A percentile compares a stretch with the other conserved stretches of the same genome.
Evolutionary conservation across 2,113 vertebrate genomes (phyloP).

Genomic region (Electrona antarctica): DNA sequence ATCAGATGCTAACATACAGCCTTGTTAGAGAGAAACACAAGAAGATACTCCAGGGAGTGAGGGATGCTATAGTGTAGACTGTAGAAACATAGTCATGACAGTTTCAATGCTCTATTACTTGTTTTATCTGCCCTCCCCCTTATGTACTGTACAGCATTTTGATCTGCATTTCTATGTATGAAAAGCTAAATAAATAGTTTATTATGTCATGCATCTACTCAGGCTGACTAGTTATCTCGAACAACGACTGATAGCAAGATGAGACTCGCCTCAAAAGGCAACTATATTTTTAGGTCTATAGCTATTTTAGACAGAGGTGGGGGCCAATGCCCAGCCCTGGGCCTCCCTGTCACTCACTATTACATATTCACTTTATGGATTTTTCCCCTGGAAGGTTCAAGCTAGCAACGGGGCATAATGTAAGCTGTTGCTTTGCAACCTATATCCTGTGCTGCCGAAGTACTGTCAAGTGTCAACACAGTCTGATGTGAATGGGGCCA

Average conservation of each 20-base stretch:
- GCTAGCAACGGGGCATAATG: conserved; percentile 7
- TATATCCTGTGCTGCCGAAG: conserved; percentile 14
- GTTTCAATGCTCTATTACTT: background rate
- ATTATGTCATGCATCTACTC: background rate
- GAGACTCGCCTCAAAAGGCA: conserved; percentile 7
- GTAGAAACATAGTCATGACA: too few relatives aligned
- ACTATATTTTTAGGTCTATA: conserved; percentile 62
- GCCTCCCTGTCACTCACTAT: conserved; percentile 23
- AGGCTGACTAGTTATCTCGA: conserved; percentile 12
- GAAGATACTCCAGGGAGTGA: background rate
- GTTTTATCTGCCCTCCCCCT: background rate
- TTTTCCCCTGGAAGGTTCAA: conserved; percentile 14
- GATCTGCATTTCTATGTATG: background rate
- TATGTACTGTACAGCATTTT: background rate
- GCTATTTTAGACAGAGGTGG: conserved; percentile 53
- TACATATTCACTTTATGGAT: conserved; percentile 29
- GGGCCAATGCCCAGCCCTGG: conserved; percentile 45
- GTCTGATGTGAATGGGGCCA: background rate
- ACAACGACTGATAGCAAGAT: conserved; percentile 23
- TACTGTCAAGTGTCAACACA: too few relatives aligned
- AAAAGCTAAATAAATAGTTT: too few relatives aligned
- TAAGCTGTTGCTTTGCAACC: background rate
- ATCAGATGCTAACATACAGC: background rate
- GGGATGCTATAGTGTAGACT: background rate
- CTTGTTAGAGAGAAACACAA: background rate